Conservation (phyloP, 2,888 invertebrate genomes). For the Leuctra nigra region DNA sequence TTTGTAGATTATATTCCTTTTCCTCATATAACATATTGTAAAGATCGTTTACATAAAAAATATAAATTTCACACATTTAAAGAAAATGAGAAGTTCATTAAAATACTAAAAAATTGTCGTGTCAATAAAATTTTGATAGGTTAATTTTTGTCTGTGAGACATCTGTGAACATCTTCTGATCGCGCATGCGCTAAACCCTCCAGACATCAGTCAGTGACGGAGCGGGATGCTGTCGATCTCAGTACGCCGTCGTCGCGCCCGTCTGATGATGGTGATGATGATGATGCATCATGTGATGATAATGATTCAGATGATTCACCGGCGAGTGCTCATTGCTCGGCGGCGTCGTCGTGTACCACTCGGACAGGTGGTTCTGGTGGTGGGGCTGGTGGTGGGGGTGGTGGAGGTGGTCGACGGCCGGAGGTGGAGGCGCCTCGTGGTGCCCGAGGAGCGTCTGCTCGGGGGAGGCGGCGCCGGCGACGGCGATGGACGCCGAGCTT, state of each 20-base stretch:
- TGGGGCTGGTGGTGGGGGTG: conserved; percentile 2
- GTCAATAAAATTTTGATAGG: too few species aligned
- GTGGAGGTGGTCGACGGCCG: conserved; percentile 29
- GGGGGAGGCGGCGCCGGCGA: conserved; percentile 42
- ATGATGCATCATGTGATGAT: conserved; percentile 39
- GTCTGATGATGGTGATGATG: conserved; percentile 51
- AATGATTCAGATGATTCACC: conserved; percentile 46
- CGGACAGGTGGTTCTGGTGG: conserved; percentile 43
- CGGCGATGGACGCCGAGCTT: conserved; percentile 51
- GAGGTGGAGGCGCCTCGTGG: conserved; percentile 32
- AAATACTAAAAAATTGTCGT: too few species aligned
- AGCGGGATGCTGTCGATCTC: conserved; percentile 42
- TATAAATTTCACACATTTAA: too few species aligned
- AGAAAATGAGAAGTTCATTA: too few species aligned
- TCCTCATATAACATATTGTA: too few species aligned
- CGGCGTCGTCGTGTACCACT: conserved; percentile 60
- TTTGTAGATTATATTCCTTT: too few species aligned
- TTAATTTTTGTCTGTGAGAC: too few species aligned
- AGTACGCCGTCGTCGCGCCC: conserved; percentile 70
- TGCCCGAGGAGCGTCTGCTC: conserved; percentile 29
- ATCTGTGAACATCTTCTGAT: too few species aligned
- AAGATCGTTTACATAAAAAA: too few species aligned
- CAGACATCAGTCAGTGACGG: conserved; percentile 26
- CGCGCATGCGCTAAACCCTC: conserved; percentile 7
- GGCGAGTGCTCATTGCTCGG: conserved; percentile 54